Percentiles rank a stretch among this genome's conserved stretches.
Conservation (phyloP, 2,113 vertebrate genomes). For the Leucosticte australis region DNA sequence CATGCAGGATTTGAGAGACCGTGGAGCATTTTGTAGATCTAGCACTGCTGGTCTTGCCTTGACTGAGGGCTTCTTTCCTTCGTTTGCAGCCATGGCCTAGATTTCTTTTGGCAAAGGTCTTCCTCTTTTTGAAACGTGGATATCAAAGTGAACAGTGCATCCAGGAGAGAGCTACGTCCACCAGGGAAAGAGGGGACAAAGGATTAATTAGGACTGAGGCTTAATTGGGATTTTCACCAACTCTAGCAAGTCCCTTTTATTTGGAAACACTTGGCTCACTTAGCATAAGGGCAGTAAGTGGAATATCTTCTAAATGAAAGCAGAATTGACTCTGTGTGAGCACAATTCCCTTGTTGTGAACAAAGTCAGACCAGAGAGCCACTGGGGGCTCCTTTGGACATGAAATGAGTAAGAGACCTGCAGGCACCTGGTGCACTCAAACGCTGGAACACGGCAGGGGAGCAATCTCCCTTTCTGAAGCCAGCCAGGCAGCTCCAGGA, state of each 20-base stretch:
- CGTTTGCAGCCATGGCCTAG: neutral
- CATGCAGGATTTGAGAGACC: neutral
- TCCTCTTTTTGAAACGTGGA: neutral
- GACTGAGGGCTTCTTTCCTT: neutral
- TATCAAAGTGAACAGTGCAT: neutral
- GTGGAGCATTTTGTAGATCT: neutral
- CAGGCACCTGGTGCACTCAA: neutral
- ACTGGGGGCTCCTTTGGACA: neutral
- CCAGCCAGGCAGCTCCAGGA: neutral
- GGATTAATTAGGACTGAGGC: neutral
- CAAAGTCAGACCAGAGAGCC: neutral
- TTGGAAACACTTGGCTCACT: neutral
- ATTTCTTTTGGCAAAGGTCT: neutral
- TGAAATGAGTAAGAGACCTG: neutral
- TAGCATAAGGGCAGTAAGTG: neutral
- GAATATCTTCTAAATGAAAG: neutral
- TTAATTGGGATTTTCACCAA: neutral
- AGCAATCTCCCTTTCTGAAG: neutral
- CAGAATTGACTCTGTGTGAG: neutral
- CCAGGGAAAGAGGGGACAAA: neutral
- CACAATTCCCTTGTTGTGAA: neutral
- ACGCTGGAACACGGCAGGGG: accelerated
- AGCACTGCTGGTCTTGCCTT: neutral
- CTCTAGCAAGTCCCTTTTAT: neutral
- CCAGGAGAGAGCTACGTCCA: neutral